Conservation (phyloP, 2,888 invertebrate species). For the Synergus japonicus region DNA sequence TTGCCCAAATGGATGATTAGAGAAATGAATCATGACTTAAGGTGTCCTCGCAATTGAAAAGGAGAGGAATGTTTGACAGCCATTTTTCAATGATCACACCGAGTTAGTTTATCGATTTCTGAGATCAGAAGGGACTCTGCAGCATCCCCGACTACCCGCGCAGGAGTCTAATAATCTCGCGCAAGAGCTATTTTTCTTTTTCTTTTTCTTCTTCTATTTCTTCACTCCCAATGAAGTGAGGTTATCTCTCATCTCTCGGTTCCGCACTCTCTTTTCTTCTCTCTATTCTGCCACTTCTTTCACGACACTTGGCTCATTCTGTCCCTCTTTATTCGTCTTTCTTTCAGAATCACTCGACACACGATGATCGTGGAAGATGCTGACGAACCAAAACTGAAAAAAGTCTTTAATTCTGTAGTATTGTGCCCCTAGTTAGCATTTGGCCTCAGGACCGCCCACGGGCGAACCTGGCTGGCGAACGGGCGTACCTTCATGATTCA, state of each 20-base stretch:
- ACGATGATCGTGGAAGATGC: constrained; percentile 19
- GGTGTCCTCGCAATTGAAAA: constrained; percentile 72
- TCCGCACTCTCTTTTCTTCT: constrained; percentile 57
- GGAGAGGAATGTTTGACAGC: constrained; percentile 76
- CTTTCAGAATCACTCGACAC: constrained; percentile 31
- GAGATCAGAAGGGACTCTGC: constrained; percentile 63
- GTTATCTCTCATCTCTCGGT: constrained; percentile 66
- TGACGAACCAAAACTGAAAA: constrained; percentile 55
- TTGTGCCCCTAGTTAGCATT: constrained; percentile 74
- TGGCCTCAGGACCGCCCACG: constrained; percentile 64
- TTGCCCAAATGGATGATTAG: neutral
- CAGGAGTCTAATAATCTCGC: constrained; percentile 62
- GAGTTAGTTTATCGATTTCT: constrained; percentile 72
- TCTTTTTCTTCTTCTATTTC: constrained; percentile 68
- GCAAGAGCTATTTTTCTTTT: constrained; percentile 66
- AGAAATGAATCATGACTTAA: constrained; percentile 59
- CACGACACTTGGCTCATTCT: constrained; percentile 52
- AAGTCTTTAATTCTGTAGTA: constrained; percentile 65
- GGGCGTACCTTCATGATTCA: constrained; percentile 62
- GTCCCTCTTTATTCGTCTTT: constrained; percentile 42
- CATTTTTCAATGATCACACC: constrained; percentile 76
- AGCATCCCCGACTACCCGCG: constrained; percentile 43
- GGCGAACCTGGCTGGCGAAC: constrained; percentile 59
- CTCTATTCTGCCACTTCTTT: constrained; percentile 54
- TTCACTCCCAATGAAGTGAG: constrained; percentile 66